These are phyloP conservation scores for Microlaimidae sp. DNA, from an alignment of 2,888 invertebrate genomes.

Conservation along the genomic window DNA sequence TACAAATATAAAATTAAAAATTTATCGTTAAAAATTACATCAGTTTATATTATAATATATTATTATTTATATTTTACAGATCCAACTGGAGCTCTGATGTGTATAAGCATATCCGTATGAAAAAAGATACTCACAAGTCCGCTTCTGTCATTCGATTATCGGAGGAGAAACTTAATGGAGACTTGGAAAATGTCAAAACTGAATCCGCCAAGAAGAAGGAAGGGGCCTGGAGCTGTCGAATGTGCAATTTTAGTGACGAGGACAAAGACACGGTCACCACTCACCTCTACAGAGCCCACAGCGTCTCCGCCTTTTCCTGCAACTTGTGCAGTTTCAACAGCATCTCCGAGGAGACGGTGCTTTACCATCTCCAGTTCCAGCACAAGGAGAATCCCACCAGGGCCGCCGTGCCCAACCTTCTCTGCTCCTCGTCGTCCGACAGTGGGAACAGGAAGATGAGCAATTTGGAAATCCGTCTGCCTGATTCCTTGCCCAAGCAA, in stretches of 20 bases:
- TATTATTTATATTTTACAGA: too few relatives aligned
- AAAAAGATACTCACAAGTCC: constrained; percentile 36
- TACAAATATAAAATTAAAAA: too few relatives aligned
- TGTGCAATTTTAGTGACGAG: not conserved
- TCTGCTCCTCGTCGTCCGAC: not conserved
- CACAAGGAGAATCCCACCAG: not conserved
- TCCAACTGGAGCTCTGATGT: constrained; percentile 96
- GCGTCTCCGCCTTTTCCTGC: constrained; percentile 1
- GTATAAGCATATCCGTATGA: constrained; percentile 78
- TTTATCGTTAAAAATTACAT: not conserved
- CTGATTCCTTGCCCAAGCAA: too few relatives aligned
- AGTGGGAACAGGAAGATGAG: not conserved
- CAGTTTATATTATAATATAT: not conserved
- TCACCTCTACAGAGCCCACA: constrained; percentile 1
- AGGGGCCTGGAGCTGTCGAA: constrained; percentile 3
- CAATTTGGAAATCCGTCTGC: too few relatives aligned
- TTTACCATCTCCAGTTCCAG: constrained; percentile 5
- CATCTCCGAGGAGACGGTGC: constrained; percentile 1
- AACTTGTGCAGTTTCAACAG: constrained; percentile 9
- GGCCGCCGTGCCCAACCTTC: not conserved
- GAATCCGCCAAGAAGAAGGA: not conserved
- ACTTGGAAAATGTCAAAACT: too few relatives aligned
- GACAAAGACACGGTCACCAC: constrained; percentile 2
- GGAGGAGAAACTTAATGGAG: not conserved
- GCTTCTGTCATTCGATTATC: constrained; percentile 4